Evolutionary conservation across 2,797 vertebrate species (phyloP), one percentile per base, ranked within the genome.

Genomic region (Hoplostethus mediterraneus): DNA sequence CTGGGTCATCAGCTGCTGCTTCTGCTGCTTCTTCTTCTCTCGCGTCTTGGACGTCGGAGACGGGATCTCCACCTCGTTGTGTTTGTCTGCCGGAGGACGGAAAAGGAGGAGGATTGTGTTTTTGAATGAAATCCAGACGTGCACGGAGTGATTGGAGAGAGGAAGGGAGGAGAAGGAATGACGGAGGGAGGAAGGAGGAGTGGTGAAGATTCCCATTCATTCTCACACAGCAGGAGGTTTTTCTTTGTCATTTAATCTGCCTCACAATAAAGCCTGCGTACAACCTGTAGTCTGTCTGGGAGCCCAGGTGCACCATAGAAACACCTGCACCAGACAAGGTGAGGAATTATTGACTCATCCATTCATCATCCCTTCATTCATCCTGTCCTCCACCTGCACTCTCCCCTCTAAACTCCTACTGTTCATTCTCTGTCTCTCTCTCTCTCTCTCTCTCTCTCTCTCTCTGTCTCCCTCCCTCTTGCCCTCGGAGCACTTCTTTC

Each of bases 11-110:
- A 99, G 94, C 89, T 98, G 98, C 91, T 98, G 93, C 47, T 96
- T 96, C 52, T 97, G 90, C 54, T 96, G 96, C 52, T 97, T 98
- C 95, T 99, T 99, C 93, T 98, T 99, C 90, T 99, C 98, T 30
- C 97, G 92, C 17, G 97, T 96, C 83, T 99, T 99, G 72, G 97
- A 95, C 5, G 97, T 99, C 0, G 97, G 97, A 4, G 98, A 98
- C 3, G 98, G 97, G 68, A 99, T 99, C 93, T 99, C 98, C 92
- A 99, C 95, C 3, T 99, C 98, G 13, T 99, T 99, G 94, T 99
- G 98, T 86, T 99, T 99, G 90, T 99, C 98, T 99, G 91, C 1
- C 21, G 87, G 90, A n/a, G 4, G 51, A 8, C 58, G 0, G 52
- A 30, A 31, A n/a, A n/a, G n/a, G n/a, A 21, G 25, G 28, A 45